phyloP scores from a whole-genome alignment of 2,113 vertebrate genomes.

The Zapornia atra region DNA sequence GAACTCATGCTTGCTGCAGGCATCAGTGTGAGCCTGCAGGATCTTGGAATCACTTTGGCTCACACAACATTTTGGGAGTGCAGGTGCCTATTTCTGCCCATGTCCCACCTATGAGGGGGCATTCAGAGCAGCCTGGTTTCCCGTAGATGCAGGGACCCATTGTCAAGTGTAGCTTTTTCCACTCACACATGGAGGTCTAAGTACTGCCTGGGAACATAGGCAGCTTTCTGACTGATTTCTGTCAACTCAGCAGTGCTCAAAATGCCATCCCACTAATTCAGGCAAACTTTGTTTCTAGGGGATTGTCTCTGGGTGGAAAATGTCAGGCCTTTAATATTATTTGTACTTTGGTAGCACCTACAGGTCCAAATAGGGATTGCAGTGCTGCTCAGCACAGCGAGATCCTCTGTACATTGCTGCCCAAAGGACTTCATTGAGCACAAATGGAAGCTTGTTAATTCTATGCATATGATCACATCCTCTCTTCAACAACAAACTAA shows the following conservation, averaged over 20 bases:
- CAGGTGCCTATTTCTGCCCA: not conserved
- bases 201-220: not conserved
- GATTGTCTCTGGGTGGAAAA: not conserved
- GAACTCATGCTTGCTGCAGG: not conserved
- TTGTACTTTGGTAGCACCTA: conserved; percentile 29
- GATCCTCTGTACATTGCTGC: not conserved
- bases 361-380: conserved; percentile 1
- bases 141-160: not conserved
- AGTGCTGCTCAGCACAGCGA: not conserved
- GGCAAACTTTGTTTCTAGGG: not conserved
- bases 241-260: not conserved
- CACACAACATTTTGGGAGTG: not conserved
- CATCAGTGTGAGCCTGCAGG: not conserved
- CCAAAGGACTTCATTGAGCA: not conserved
- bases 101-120: not conserved
- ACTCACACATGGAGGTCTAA: not conserved
- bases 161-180: not conserved
- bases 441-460: not conserved
- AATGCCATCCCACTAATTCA: not conserved
- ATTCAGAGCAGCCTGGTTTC: not conserved
- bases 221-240: not conserved
- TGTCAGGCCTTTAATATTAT: not conserved
- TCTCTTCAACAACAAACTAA: not conserved
- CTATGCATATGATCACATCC: not conserved
- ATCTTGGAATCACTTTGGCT: not conserved